A percentile compares a stretch with the other conserved stretches of the same genome.
Evolutionary conservation across 1,140 invertebrate species (phyloP).

Genomic region (Mizuhopecten yessoensis): DNA sequence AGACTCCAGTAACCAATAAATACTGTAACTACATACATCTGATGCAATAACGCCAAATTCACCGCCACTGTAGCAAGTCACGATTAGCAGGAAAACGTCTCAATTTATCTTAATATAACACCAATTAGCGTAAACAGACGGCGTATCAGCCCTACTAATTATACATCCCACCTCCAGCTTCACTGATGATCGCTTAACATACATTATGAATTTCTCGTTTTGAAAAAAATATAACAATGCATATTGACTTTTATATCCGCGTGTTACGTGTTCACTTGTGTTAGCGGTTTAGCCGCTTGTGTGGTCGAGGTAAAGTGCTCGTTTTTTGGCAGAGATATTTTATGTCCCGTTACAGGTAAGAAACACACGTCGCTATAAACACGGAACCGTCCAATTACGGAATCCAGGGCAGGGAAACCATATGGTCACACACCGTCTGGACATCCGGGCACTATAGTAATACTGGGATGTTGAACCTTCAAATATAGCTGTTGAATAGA

Average conservation of each 20-base stretch:
- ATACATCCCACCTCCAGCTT: slow-evolving; percentile 30
- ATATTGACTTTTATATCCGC: background rate
- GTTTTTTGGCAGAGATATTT: slow-evolving; percentile 14
- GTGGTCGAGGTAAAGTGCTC: slow-evolving; percentile 11
- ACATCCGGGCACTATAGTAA: background rate
- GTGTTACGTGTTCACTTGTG: background rate
- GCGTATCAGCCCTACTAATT: background rate
- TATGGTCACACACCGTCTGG: background rate
- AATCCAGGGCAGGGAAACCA: background rate
- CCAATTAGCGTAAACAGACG: background rate
- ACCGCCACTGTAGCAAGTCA: background rate
- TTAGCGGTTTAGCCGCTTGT: background rate
- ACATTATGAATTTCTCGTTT: slow-evolving; percentile 26
- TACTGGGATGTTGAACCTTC: background rate
- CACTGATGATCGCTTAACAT: background rate
- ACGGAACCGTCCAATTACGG: slow-evolving; percentile 29
- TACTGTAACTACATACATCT: background rate
- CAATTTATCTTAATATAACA: background rate
- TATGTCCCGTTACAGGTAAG: background rate
- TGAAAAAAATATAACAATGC: background rate
- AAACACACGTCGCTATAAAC: background rate
- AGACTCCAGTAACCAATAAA: background rate
- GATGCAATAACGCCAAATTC: slow-evolving; percentile 19
- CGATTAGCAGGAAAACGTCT: background rate
- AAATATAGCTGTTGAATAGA: too few species aligned